Conservation (phyloP, 2,888 invertebrate genomes). For the Ennomos erosarius region DNA sequence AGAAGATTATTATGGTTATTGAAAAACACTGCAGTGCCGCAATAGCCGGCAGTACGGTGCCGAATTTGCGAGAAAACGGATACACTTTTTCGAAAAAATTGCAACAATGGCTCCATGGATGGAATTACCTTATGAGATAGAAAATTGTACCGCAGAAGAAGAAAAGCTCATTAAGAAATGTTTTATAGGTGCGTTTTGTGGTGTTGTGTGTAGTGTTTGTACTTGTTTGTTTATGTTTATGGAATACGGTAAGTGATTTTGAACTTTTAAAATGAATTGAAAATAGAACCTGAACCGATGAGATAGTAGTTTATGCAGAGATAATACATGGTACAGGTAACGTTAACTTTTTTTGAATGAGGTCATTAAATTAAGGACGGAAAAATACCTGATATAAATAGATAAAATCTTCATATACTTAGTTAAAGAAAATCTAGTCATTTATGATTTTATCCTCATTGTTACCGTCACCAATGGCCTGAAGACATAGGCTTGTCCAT, state of each 20-base stretch:
- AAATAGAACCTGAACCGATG: too few relatives aligned
- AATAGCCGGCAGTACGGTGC: conserved; percentile 46
- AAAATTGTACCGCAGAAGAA: conserved; percentile 65
- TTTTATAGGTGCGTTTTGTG: conserved; percentile 62
- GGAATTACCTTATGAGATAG: conserved; percentile 69
- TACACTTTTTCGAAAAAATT: conserved; percentile 13
- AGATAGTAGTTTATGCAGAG: too few relatives aligned
- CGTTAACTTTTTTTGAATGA: too few relatives aligned
- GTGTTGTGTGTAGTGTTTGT: conserved; percentile 31
- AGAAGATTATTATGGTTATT: conserved; percentile 46
- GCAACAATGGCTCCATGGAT: conserved; percentile 64
- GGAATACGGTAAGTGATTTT: conserved; percentile 10
- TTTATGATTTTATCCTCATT: too few relatives aligned
- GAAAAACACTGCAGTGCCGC: conserved; percentile 49
- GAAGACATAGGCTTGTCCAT: too few relatives aligned
- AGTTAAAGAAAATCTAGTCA: too few relatives aligned
- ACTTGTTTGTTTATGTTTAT: conserved; percentile 14
- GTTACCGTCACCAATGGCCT: too few relatives aligned
- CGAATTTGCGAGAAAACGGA: conserved; percentile 29
- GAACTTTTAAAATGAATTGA: too few relatives aligned
- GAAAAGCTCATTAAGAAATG: conserved; percentile 74
- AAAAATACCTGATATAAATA: too few relatives aligned
- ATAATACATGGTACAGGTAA: too few relatives aligned
- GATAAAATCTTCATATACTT: too few relatives aligned
- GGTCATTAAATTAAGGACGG: too few relatives aligned